Evolutionary conservation across 1,140 invertebrate species (phyloP).

Genomic region (Chymomyza costata): DNA sequence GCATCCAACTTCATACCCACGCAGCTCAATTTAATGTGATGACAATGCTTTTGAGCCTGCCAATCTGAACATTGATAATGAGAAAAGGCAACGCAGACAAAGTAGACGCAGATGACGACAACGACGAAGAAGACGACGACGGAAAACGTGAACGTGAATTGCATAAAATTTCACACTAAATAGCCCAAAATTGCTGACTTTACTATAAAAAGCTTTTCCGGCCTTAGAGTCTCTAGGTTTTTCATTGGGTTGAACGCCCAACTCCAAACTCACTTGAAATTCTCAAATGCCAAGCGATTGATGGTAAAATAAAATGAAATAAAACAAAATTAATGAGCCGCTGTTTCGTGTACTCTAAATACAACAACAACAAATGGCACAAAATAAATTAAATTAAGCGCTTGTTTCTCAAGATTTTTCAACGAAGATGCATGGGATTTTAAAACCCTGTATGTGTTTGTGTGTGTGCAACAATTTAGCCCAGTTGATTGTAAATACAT

Average conservation of each 20-base stretch:
- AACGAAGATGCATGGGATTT: conserved; percentile 51
- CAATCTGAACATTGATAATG: conserved; percentile 8
- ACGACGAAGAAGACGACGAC: background rate
- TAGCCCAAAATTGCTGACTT: conserved; percentile 51
- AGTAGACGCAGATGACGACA: background rate
- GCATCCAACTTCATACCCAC: too few species aligned
- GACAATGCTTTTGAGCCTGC: conserved; percentile 24
- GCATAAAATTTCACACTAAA: conserved; percentile 62
- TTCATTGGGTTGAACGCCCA: too few species aligned
- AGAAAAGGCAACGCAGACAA: conserved; percentile 1
- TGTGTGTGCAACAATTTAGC: conserved; percentile 31
- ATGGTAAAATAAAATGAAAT: conserved; percentile 62
- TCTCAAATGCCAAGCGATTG: conserved; percentile 46
- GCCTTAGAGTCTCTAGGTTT: conserved; percentile 18
- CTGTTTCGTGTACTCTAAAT: conserved; percentile 37
- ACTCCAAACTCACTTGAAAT: too few species aligned
- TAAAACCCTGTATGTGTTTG: conserved; percentile 40
- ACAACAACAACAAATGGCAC: conserved; percentile 28
- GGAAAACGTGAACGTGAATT: conserved; percentile 55
- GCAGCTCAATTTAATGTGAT: conserved; percentile 12
- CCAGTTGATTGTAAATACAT: conserved; percentile 65
- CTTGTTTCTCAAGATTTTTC: conserved; percentile 61
- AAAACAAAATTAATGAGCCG: conserved; percentile 71
- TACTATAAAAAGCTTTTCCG: conserved; percentile 5
- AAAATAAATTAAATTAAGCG: conserved; percentile 73